Conservation (phyloP, 2,113 vertebrate genomes). For the Agelaius tricolor region DNA sequence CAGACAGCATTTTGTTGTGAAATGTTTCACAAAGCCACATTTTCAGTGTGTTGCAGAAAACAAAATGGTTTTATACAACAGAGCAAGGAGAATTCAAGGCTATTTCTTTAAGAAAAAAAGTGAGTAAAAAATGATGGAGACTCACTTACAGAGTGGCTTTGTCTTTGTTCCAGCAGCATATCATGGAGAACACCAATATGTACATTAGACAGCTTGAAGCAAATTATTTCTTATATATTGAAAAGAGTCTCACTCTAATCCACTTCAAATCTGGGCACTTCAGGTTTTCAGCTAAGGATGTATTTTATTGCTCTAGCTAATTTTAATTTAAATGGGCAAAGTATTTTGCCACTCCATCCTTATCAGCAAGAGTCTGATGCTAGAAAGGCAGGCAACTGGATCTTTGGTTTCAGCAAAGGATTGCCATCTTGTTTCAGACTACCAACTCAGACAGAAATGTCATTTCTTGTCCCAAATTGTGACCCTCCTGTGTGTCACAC, state of each 20-base stretch:
- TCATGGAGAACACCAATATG: neutral
- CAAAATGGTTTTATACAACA: neutral
- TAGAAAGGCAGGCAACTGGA: neutral
- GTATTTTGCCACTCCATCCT: neutral
- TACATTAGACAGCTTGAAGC: neutral
- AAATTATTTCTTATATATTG: neutral
- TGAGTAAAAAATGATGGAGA: neutral
- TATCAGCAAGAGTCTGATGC: neutral
- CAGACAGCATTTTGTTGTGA: neutral
- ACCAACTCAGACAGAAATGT: accelerated
- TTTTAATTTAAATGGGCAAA: neutral
- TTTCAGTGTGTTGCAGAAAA: neutral
- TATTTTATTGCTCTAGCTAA: neutral
- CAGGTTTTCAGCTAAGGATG: neutral
- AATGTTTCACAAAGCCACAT: neutral
- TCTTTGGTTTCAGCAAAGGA: neutral
- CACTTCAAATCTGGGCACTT: neutral
- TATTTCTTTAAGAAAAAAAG: neutral
- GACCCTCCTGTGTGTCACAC: neutral
- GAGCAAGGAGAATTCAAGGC: neutral
- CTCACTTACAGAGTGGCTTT: neutral
- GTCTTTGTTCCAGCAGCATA: neutral
- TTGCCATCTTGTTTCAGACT: neutral
- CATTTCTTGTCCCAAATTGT: neutral
- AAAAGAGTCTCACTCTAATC: neutral